Conservation (phyloP, 2,113 vertebrate species). For the Coregonus clupeaformis region DNA sequence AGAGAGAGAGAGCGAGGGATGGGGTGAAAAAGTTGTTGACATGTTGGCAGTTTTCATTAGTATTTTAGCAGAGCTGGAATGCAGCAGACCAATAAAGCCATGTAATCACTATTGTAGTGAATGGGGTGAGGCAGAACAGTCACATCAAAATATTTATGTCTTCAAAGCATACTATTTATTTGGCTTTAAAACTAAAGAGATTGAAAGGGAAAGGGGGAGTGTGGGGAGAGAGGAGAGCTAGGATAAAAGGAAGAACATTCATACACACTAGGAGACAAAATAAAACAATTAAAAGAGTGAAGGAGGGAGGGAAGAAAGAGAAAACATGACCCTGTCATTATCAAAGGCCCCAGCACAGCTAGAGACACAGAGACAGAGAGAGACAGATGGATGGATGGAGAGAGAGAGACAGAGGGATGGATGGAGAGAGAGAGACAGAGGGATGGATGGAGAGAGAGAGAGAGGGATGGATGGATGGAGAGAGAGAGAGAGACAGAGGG, state of each 20-base stretch:
- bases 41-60: conserved; percentile 67
- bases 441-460: background rate
- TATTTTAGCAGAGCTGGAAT: conserved; percentile 65
- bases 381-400: background rate
- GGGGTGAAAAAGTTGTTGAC: conserved; percentile 58
- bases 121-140: conserved; percentile 35
- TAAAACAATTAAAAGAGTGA: conserved; percentile 20
- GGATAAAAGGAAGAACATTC: conserved; percentile 43
- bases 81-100: conserved; percentile 55
- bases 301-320: background rate
- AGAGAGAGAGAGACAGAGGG: conserved; percentile 20
- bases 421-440: too few relatives aligned
- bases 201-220: conserved; percentile 9
- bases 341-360: background rate
- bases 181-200: conserved; percentile 49
- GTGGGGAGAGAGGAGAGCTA: conserved; percentile 13
- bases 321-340: background rate
- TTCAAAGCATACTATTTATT: conserved; percentile 66
- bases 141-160: conserved; percentile 65
- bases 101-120: conserved; percentile 62
- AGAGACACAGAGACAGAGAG: background rate
- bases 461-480: background rate
- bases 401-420: too few relatives aligned
- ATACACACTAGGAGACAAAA: conserved; percentile 50
- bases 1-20: conserved; percentile 33